These are phyloP conservation scores for Anser brachyrhynchus DNA, from an alignment of 2,113 vertebrate genomes.

Conservation along the genomic window DNA sequence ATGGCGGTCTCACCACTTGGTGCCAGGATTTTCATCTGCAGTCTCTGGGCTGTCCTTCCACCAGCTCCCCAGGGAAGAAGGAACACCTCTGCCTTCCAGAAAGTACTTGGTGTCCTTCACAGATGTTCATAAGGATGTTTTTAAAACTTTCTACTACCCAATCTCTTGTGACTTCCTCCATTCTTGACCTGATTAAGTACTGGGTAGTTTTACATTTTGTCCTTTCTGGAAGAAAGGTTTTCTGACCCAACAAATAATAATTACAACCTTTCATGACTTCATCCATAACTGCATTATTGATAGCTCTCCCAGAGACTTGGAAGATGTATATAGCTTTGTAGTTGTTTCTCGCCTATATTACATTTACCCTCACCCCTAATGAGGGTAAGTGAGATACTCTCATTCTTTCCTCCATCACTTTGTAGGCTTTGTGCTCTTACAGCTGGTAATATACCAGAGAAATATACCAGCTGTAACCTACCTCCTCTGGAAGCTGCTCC, in stretches of 20 bases:
- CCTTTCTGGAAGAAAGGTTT: neutral
- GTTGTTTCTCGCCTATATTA: neutral
- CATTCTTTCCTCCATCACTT: neutral
- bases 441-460: neutral
- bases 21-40: constrained; percentile 57
- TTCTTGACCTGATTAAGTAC: neutral
- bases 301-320: neutral
- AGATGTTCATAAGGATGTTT: neutral
- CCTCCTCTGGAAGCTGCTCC: neutral
- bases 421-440: neutral
- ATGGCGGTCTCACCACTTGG: neutral
- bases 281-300: neutral
- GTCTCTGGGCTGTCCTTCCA: constrained; percentile 32
- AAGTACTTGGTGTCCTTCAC: constrained; percentile 26
- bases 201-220: neutral
- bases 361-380: neutral
- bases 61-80: neutral
- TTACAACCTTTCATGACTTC: neutral
- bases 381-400: neutral
- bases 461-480: neutral
- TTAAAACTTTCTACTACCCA: neutral
- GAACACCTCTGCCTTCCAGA: constrained; percentile 19
- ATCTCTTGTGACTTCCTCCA: neutral
- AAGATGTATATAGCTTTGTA: neutral
- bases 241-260: neutral